Base-by-base conservation (phyloP, 2,888 invertebrate genomes). In the Pterostichus niger region DNA sequence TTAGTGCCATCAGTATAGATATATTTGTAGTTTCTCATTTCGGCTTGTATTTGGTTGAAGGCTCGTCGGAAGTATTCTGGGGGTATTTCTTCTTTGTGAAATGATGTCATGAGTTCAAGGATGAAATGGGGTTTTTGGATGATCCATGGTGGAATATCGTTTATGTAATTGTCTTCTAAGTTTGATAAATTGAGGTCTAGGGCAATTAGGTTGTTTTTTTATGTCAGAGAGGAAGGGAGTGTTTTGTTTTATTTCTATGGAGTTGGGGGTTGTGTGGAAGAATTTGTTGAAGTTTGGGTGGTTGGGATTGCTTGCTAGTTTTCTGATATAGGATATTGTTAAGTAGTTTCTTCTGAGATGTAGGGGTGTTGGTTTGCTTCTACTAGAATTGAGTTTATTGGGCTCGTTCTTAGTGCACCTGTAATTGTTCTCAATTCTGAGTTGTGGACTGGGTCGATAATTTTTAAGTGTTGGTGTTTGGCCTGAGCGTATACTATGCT, bases 391-490 rank as follows among this genome's bases (percentile, higher is more conserved):
- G 17, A 52, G 1, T 6, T 35, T 11, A 77, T 56, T 54, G 76
- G 76, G 54, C 44, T 76, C 7, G 76, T 76, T 24, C 77, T 15
- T 33, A 52, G 6, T 10, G 77, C 77, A 7, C 77, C 77, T 7
- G 56, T 54, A 5, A 54, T 33, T 35, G 24, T 56, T n/a, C 56
- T 56, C 11, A 64, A 7, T 6, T 35, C 64, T 40, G 64, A 5
- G n/a, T 64, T 33, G 5, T 64, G 64, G 5, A 64, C 11, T 33
- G 64, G 33, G 1, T 64, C 64, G 2, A 64, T 33, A 1, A 13
- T 64, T 40, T 64, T 64, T 9, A 77, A 10, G 17, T 5, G 3
- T 9, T 56, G 17, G 24, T 56, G 56, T 56, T 56, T 15, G 15
- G 56, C 56, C 13, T 56, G 56, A 9, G n/a, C 1, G 35, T 33